These are phyloP conservation scores for Chionomys nivalis DNA, from an alignment of 2,113 vertebrate species.

Conservation along the genomic window DNA sequence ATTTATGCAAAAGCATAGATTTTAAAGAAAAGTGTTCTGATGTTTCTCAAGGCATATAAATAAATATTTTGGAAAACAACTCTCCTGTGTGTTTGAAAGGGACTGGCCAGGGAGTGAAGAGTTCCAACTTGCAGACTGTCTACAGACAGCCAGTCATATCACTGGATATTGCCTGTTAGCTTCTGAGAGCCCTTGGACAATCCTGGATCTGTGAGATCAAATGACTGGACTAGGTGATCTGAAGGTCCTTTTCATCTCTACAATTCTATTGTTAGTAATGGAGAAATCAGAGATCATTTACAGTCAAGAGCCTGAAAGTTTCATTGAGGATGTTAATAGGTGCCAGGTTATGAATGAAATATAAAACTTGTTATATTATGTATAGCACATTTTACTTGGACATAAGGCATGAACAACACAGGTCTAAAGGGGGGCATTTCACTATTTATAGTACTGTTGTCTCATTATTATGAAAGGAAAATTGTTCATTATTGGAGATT, in stretches of 20 bases:
- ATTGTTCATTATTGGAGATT: not conserved
- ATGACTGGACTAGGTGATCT: not conserved
- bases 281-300: constrained; percentile 8
- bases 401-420: not conserved
- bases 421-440: not conserved
- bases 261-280: constrained; percentile 8
- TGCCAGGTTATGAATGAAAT: constrained; percentile 44
- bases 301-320: not conserved
- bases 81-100: not conserved
- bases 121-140: not conserved
- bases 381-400: not conserved
- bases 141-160: not conserved
- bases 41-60: not conserved
- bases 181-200: not conserved
- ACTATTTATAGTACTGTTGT: not conserved
- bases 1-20: not conserved
- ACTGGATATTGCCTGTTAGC: not conserved
- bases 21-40: constrained; percentile 25
- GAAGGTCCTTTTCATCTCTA: constrained; percentile 1
- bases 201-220: constrained; percentile 10
- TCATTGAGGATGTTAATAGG: constrained; percentile 22
- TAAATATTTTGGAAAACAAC: not conserved
- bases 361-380: constrained; percentile 20
- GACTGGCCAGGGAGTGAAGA: not conserved
- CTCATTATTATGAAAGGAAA: not conserved